phyloP scores from a whole-genome alignment of 2,888 invertebrate species.

The Pomacea canaliculata region DNA sequence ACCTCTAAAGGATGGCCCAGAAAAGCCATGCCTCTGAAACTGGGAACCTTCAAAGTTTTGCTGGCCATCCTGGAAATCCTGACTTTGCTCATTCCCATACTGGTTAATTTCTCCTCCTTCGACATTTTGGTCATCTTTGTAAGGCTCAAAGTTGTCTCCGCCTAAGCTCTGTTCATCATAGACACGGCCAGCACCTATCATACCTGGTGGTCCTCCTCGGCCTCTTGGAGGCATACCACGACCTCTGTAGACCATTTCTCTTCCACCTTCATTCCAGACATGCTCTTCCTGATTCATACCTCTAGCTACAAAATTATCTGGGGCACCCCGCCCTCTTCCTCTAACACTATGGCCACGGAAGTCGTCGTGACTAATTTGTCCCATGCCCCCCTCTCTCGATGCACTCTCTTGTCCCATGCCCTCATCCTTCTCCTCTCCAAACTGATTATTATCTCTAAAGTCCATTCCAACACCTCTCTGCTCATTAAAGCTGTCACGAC shows the following conservation, averaged over 20 bases:
- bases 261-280: constrained; percentile 15
- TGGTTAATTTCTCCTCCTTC: background rate
- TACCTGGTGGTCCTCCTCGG: constrained; percentile 8
- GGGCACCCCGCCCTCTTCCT: constrained; percentile 10
- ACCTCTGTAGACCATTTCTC: constrained; percentile 29
- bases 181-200: background rate
- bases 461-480: too few species aligned
- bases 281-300: constrained; percentile 5
- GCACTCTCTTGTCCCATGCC: too few species aligned
- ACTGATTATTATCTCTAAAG: too few species aligned
- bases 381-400: background rate
- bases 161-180: background rate
- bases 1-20: constrained; percentile 5
- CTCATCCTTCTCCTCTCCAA: too few species aligned
- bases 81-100: background rate
- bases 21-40: background rate
- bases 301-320: background rate
- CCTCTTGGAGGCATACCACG: constrained; percentile 8
- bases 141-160: background rate
- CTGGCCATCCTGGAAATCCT: constrained; percentile 12
- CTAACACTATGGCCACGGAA: constrained; percentile 24
- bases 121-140: background rate
- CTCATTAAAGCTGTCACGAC: constrained; percentile 1
- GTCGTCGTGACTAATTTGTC: constrained; percentile 15
- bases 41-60: constrained; percentile 4